phyloP scores from a whole-genome alignment of 2,113 vertebrate genomes.

The Rhynchomys soricoides region DNA sequence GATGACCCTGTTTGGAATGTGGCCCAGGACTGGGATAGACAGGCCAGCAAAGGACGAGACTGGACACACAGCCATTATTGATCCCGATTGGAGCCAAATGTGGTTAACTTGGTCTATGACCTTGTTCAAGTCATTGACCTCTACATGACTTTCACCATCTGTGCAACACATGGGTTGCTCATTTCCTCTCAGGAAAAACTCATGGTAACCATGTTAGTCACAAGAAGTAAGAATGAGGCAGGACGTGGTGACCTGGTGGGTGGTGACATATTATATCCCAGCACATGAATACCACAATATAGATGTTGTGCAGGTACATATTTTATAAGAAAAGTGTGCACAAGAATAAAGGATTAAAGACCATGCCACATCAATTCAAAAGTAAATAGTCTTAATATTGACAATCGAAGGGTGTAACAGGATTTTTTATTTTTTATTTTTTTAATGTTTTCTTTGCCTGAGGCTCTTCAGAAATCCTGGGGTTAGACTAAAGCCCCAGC shows the following conservation, averaged over 20 bases:
- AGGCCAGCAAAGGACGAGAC: slow-evolving; percentile 36
- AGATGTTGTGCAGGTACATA: not conserved
- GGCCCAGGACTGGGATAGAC: slow-evolving; percentile 46
- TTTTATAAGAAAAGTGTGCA: not conserved
- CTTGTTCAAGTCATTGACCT: slow-evolving; percentile 60
- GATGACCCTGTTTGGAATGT: slow-evolving; percentile 77
- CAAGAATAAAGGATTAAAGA: slow-evolving; percentile 12
- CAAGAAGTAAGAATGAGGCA: not conserved
- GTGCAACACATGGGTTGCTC: not conserved
- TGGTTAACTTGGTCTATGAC: slow-evolving; percentile 62
- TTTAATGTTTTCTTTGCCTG: not conserved
- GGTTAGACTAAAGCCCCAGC: not conserved
- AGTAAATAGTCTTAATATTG: slow-evolving; percentile 15
- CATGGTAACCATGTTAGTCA: not conserved
- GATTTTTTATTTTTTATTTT: not conserved
- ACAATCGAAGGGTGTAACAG: not conserved
- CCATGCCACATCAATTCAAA: not conserved
- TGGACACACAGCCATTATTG: slow-evolving; percentile 48
- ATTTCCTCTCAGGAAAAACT: slow-evolving; percentile 27
- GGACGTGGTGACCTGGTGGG: not conserved
- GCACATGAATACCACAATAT: not conserved
- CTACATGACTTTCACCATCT: slow-evolving; percentile 48
- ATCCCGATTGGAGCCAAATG: slow-evolving; percentile 59
- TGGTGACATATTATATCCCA: not conserved
- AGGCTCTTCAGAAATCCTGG: not conserved